phyloP scores from a whole-genome alignment of 2,797 vertebrate species.

The Melanotaenia boesemani region DNA sequence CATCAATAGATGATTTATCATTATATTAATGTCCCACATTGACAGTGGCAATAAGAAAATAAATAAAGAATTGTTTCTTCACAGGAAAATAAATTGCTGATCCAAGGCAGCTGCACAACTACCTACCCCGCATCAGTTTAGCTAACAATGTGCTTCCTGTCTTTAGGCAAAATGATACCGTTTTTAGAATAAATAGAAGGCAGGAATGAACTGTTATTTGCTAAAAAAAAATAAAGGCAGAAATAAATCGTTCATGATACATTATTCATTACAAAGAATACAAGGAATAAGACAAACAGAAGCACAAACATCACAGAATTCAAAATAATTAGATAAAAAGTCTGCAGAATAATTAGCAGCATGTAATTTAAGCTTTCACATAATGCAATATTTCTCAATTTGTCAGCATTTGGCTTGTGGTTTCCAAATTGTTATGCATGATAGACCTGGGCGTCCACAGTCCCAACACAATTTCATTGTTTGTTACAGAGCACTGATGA shows the following conservation, averaged over 20 bases:
- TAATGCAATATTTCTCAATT: conserved; percentile 31
- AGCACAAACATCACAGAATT: conserved; percentile 12
- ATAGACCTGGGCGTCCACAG: conserved; percentile 12
- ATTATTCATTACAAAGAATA: conserved; percentile 4
- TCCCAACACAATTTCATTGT: conserved; percentile 27
- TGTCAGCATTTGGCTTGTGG: conserved; percentile 44
- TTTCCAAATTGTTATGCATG: conserved; percentile 27
- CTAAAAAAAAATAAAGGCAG: background rate
- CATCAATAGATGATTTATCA: background rate
- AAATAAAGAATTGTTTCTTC: background rate
- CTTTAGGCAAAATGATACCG: background rate
- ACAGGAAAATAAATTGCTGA: background rate
- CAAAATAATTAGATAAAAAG: conserved; percentile 41
- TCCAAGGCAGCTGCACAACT: background rate
- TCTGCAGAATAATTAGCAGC: conserved; percentile 36
- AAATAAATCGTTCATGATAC: conserved; percentile 1
- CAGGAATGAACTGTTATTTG: conserved; percentile 2
- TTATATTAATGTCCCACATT: background rate
- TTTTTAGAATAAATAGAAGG: conserved; percentile 19
- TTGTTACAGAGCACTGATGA: background rate
- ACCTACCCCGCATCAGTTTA: conserved; percentile 7
- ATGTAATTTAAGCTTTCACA: conserved; percentile 26
- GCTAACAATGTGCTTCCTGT: background rate
- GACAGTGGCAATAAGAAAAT: background rate
- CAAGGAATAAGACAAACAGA: conserved; percentile 27